Conservation (phyloP, 2,888 invertebrate species). For the Fabriciana adippe region DNA sequence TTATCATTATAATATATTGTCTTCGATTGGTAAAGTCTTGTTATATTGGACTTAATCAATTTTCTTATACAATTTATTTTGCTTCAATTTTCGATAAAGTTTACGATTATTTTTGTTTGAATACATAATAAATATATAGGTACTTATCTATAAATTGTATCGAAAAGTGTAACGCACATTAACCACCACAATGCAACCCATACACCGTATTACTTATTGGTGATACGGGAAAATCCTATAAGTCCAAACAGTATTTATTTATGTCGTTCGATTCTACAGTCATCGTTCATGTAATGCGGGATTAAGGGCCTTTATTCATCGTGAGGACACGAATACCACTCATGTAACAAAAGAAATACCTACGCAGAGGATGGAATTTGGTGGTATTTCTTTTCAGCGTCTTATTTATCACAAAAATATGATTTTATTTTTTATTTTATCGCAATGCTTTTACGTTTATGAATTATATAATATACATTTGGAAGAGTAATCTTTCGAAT, state of each 20-base stretch:
- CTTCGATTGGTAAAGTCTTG: too few relatives aligned
- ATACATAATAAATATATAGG: too few relatives aligned
- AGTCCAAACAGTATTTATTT: constrained; percentile 40
- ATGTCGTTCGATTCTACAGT: constrained; percentile 52
- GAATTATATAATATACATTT: too few relatives aligned
- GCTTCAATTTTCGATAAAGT: too few relatives aligned
- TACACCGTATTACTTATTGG: constrained; percentile 14
- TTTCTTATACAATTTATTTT: too few relatives aligned
- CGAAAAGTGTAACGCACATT: background rate
- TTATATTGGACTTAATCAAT: too few relatives aligned
- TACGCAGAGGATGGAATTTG: constrained; percentile 34
- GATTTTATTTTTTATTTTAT: constrained; percentile 22
- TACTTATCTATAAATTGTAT: background rate
- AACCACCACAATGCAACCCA: background rate
- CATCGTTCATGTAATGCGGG: constrained; percentile 69
- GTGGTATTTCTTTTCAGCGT: constrained; percentile 37
- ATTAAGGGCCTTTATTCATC: constrained; percentile 63
- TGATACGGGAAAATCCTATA: constrained; percentile 32
- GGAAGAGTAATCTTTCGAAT: too few relatives aligned
- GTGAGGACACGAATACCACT: constrained; percentile 58
- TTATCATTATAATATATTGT: too few relatives aligned
- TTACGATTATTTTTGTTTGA: too few relatives aligned
- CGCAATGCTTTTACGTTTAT: background rate
- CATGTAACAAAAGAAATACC: constrained; percentile 62
- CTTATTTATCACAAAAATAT: constrained; percentile 43